Conservation (phyloP, 2,888 invertebrate genomes). For the Acanthosepion lycidas region DNA sequence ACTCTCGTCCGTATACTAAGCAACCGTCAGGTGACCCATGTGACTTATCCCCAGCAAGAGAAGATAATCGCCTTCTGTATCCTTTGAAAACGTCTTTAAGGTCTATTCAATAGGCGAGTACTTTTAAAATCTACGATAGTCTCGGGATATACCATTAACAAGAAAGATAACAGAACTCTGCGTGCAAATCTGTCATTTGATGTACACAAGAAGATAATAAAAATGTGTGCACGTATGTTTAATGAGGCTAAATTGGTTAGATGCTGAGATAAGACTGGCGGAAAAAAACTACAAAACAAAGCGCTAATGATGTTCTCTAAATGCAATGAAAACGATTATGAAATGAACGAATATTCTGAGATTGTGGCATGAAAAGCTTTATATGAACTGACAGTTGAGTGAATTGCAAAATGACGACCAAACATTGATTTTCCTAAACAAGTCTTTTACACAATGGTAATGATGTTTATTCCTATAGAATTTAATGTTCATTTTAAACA, state of each 20-base stretch:
- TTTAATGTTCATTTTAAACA: neutral
- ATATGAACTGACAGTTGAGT: neutral
- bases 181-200: neutral
- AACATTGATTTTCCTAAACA: neutral
- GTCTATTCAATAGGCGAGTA: neutral
- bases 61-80: neutral
- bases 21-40: too few species aligned
- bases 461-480: neutral
- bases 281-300: neutral
- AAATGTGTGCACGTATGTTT: neutral
- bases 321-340: neutral
- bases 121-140: neutral
- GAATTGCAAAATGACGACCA: neutral
- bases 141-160: neutral
- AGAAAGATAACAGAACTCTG: neutral
- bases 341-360: neutral
- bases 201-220: neutral
- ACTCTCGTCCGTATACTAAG: too few species aligned
- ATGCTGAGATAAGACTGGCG: neutral
- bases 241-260: neutral
- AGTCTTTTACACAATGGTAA: neutral
- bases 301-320: neutral
- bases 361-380: neutral
- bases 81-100: neutral
- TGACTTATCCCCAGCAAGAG: too few species aligned